phyloP scores from a whole-genome alignment of 2,113 vertebrate genomes.

The Myrmophylax atrothorax region DNA sequence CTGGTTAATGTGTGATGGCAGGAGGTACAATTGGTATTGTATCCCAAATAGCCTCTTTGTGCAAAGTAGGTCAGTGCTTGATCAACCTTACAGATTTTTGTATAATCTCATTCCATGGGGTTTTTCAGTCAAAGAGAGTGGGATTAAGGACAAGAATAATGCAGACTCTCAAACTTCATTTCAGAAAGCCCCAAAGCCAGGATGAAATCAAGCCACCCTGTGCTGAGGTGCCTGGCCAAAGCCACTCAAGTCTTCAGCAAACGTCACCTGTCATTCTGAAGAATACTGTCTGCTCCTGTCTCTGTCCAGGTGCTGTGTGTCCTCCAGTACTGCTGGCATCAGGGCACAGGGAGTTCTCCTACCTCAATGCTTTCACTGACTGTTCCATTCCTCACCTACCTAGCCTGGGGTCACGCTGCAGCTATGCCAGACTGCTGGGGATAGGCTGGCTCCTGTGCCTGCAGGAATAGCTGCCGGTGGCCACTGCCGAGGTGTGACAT shows the following conservation, averaged over 20 bases:
- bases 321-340: neutral
- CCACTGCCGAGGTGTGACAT: neutral
- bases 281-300: fast-evolving
- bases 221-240: neutral
- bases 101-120: constrained; percentile 61
- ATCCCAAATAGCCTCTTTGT: constrained; percentile 32
- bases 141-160: constrained; percentile 52
- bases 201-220: neutral
- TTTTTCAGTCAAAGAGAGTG: constrained; percentile 38
- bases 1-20: neutral
- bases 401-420: neutral
- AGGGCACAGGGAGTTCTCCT: neutral
- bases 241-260: neutral
- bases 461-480: neutral
- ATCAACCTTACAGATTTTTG: constrained; percentile 60
- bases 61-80: constrained; percentile 65
- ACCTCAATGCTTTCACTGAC: neutral
- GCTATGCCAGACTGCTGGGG: neutral
- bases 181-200: constrained; percentile 3
- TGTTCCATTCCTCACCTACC: neutral
- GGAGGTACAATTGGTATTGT: neutral
- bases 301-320: neutral
- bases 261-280: neutral
- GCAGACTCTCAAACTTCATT: neutral
- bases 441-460: fast-evolving